These are phyloP conservation scores for Ptychoptera albimana DNA, from an alignment of 2,888 invertebrate genomes.

Conservation along the genomic window DNA sequence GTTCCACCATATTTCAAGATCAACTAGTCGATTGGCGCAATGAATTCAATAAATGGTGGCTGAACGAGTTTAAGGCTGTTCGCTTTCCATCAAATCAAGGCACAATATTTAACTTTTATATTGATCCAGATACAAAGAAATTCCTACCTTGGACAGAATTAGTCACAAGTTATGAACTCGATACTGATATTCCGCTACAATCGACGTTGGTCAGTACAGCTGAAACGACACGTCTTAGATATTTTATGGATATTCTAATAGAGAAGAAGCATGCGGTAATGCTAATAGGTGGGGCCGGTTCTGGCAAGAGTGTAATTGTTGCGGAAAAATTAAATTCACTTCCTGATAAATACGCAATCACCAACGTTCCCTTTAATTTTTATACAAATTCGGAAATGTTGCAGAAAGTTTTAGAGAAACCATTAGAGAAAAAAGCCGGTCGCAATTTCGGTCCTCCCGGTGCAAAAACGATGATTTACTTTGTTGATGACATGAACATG, in stretches of 20 bases:
- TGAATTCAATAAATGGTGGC: constrained; percentile 93
- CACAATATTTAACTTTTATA: constrained; percentile 78
- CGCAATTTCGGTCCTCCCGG: constrained; percentile 87
- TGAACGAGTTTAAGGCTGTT: constrained; percentile 77
- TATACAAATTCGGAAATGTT: constrained; percentile 90
- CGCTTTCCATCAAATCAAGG: constrained; percentile 61
- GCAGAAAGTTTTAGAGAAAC: constrained; percentile 75
- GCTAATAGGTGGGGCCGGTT: constrained; percentile 79
- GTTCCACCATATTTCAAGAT: constrained; percentile 81
- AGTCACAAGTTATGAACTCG: constrained; percentile 63
- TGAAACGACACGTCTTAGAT: constrained; percentile 74
- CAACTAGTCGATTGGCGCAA: constrained; percentile 80
- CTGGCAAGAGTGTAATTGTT: constrained; percentile 86
- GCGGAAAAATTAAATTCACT: constrained; percentile 62
- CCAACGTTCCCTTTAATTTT: constrained; percentile 87
- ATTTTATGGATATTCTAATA: constrained; percentile 75
- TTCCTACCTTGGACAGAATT: constrained; percentile 77
- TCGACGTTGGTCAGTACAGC: constrained; percentile 61
- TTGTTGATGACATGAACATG: constrained; percentile 95
- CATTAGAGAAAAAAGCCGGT: constrained; percentile 89
- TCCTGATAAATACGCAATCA: constrained; percentile 60
- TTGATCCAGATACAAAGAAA: constrained; percentile 71
- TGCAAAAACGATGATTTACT: constrained; percentile 82
- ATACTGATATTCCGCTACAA: constrained; percentile 76
- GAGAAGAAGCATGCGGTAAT: constrained; percentile 67